A percentile compares a stretch with the other conserved stretches of the same genome.
phyloP scores from a whole-genome alignment of 1,140 invertebrate species.

The Scaptodrosophila lebanonensis region DNA sequence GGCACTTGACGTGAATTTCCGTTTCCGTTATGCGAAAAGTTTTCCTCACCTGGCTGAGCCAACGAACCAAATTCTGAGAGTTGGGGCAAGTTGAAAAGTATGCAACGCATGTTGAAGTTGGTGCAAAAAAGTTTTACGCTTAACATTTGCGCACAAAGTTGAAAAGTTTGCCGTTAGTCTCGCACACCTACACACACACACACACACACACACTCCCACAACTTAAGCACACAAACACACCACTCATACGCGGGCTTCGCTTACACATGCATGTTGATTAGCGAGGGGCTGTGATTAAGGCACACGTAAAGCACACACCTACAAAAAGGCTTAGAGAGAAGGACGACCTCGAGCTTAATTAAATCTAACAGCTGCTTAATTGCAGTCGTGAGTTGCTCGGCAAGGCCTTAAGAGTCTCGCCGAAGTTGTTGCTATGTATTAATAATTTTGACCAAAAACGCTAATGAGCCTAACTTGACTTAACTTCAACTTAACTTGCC shows the following conservation, averaged over 20 bases:
- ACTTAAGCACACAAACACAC: constrained; percentile 9
- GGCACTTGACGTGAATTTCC: constrained; percentile 68
- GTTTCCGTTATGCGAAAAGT: constrained; percentile 72
- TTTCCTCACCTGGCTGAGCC: constrained; percentile 30
- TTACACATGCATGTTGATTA: constrained; percentile 49
- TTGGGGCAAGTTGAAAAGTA: background rate
- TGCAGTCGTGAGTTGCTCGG: constrained; percentile 34
- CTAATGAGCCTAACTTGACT: constrained; percentile 64
- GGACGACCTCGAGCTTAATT: constrained; percentile 57
- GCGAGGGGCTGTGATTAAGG: constrained; percentile 59
- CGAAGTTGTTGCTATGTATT: constrained; percentile 37
- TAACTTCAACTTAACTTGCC: constrained; percentile 46
- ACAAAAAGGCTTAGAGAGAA: constrained; percentile 50
- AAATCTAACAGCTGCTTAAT: constrained; percentile 74
- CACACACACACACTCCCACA: constrained; percentile 20
- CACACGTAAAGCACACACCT: constrained; percentile 13
- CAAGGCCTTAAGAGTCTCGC: constrained; percentile 19
- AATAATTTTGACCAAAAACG: constrained; percentile 71
- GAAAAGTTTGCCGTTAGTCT: constrained; percentile 63
- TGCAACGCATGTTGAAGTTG: constrained; percentile 20
- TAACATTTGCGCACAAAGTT: constrained; percentile 67
- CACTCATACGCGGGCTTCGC: constrained; percentile 9
- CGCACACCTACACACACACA: constrained; percentile 25
- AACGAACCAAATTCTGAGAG: constrained; percentile 33
- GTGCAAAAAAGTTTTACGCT: constrained; percentile 51